A percentile compares a stretch with the other conserved stretches of the same genome.
Conservation (phyloP, 2,888 invertebrate species). For the Cephalotes varians region DNA sequence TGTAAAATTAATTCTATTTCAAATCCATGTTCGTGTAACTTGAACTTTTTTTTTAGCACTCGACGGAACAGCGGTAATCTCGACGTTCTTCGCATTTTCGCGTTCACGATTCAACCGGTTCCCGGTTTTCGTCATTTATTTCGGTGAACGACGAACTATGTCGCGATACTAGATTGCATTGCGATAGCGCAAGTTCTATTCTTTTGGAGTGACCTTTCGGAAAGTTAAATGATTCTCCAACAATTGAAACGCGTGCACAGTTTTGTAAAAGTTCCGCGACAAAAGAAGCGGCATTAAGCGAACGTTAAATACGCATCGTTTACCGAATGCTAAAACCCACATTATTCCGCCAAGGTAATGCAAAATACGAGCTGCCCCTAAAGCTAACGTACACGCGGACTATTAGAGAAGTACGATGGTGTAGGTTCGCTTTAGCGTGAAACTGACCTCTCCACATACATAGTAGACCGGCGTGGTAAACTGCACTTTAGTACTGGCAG, state of each 20-base stretch:
- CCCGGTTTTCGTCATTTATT: slow-evolving; percentile 11
- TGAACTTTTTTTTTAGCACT: slow-evolving; percentile 38
- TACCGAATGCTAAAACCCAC: slow-evolving; percentile 43
- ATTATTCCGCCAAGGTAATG: slow-evolving; percentile 25
- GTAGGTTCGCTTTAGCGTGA: slow-evolving; percentile 73
- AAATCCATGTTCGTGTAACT: slow-evolving; percentile 33
- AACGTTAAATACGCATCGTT: slow-evolving; percentile 25
- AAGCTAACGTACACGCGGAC: slow-evolving; percentile 36
- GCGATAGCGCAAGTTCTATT: neutral
- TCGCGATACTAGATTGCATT: no score
- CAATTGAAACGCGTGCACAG: neutral
- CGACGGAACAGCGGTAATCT: slow-evolving; percentile 1
- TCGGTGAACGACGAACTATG: neutral
- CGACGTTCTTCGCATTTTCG: slow-evolving; percentile 7
- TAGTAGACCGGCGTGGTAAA: slow-evolving; percentile 71
- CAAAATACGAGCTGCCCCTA: slow-evolving; percentile 38
- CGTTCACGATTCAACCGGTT: neutral
- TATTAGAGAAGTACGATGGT: slow-evolving; percentile 42
- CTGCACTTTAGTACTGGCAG: slow-evolving; percentile 74
- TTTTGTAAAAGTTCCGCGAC: neutral
- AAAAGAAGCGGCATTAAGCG: slow-evolving; percentile 18
- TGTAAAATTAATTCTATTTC: slow-evolving; percentile 48
- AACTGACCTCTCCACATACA: slow-evolving; percentile 73
- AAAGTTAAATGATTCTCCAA: neutral
- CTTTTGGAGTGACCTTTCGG: neutral